Percentiles rank a stretch among this genome's conserved stretches.
Conservation (phyloP, 1,140 invertebrate genomes). For the Microplitis demolitor region DNA sequence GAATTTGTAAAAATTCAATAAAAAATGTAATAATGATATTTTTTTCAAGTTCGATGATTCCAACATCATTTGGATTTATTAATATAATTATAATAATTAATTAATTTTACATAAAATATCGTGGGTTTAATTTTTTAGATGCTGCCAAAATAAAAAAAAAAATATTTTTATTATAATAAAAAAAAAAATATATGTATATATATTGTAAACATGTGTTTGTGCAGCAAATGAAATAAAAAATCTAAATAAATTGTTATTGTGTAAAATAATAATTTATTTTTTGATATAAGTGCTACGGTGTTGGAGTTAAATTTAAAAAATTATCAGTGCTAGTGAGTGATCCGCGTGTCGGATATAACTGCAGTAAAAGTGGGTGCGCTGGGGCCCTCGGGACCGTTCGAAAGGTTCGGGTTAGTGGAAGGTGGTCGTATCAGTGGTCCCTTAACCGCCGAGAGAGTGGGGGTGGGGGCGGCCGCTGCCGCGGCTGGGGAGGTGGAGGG, state of each 20-base stretch:
- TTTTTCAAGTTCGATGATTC: not conserved
- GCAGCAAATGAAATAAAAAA: not conserved
- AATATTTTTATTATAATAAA: not conserved
- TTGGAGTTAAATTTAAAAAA: not conserved
- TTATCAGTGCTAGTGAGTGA: not conserved
- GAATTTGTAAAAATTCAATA: not conserved
- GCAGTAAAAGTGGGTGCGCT: slow-evolving; percentile 59
- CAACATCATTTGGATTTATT: too few species aligned
- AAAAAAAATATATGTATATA: not conserved
- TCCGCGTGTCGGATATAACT: slow-evolving; percentile 39
- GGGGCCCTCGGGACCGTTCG: slow-evolving; percentile 59
- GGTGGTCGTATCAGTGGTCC: slow-evolving; percentile 52
- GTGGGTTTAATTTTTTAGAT: too few species aligned
- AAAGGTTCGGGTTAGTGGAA: slow-evolving; percentile 58
- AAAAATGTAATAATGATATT: not conserved
- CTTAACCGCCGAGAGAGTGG: slow-evolving; percentile 48
- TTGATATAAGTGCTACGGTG: not conserved
- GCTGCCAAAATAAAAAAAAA: too few species aligned
- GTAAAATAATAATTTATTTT: not conserved
- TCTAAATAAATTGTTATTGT: not conserved
- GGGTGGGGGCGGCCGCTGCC: slow-evolving; percentile 50
- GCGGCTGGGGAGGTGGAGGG: slow-evolving; percentile 58
- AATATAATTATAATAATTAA: not conserved
- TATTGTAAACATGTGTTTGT: not conserved
- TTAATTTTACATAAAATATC: too few species aligned